A percentile compares a stretch with the other conserved stretches of the same genome.
Conservation (phyloP, 2,113 vertebrate species). For the Notechis scutatus region DNA sequence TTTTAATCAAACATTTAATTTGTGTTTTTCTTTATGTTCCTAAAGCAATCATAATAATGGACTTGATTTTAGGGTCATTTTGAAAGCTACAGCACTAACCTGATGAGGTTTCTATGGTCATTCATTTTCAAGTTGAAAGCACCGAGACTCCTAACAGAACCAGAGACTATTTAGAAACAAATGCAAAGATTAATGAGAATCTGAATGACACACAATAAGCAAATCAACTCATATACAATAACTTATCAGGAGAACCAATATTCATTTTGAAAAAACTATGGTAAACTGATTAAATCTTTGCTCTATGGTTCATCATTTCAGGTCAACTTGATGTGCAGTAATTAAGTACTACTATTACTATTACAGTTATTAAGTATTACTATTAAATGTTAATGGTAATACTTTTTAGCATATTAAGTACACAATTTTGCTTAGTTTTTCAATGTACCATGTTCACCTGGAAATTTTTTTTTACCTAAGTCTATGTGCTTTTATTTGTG, state of each 20-base stretch:
- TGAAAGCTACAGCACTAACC: background rate
- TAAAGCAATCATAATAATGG: conserved; percentile 13
- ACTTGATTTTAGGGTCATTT: background rate
- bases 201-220: background rate
- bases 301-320: background rate
- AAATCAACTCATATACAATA: conserved; percentile 1
- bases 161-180: background rate
- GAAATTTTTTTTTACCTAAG: background rate
- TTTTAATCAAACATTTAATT: conserved; percentile 23
- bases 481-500: background rate
- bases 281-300: fast-evolving
- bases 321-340: background rate
- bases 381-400: background rate
- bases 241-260: background rate
- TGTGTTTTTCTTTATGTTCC: conserved; percentile 1
- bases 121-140: background rate
- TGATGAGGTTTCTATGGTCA: background rate
- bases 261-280: background rate
- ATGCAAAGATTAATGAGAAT: background rate
- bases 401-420: background rate
- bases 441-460: background rate
- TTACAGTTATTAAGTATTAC: too few relatives aligned
- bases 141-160: fast-evolving
- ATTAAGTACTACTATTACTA: too few relatives aligned
- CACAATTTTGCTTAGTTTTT: background rate